Evolutionary conservation across 2,113 vertebrate species (phyloP).

Genomic region (Hiodon alosoides): DNA sequence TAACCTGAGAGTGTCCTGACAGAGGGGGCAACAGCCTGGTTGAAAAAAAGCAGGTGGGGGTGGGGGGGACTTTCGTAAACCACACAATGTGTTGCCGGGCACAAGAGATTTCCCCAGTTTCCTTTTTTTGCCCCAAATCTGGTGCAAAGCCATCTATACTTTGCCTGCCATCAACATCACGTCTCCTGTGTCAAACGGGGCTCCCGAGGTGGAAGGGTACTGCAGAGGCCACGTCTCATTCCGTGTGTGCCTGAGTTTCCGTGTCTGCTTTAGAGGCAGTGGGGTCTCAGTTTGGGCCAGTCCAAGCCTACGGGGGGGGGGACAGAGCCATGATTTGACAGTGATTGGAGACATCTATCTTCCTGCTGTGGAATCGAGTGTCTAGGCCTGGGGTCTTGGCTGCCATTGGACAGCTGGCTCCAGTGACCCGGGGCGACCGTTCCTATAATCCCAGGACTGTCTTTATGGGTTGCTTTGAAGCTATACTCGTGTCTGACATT

Average conservation of each 20-base stretch:
- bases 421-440: constrained; percentile 27
- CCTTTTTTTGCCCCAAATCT: not conserved
- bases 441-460: constrained; percentile 27
- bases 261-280: not conserved
- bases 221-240: too few species aligned
- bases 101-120: not conserved
- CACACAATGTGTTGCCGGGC: not conserved
- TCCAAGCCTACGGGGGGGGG: not conserved
- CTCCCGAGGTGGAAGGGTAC: too few species aligned
- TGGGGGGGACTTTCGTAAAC: not conserved
- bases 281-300: not conserved
- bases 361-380: constrained; percentile 23
- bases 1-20: constrained; percentile 12
- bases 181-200: not conserved
- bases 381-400: constrained; percentile 43
- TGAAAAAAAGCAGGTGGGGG: not conserved
- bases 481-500: not conserved
- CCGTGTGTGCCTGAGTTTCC: too few species aligned
- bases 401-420: constrained; percentile 43
- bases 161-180: not conserved
- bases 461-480: constrained; percentile 48
- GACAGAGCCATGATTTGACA: not conserved
- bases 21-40: not conserved
- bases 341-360: too few species aligned
- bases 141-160: not conserved